phyloP scores from a whole-genome alignment of 2,888 invertebrate species.

The Synergus gifuensis region DNA sequence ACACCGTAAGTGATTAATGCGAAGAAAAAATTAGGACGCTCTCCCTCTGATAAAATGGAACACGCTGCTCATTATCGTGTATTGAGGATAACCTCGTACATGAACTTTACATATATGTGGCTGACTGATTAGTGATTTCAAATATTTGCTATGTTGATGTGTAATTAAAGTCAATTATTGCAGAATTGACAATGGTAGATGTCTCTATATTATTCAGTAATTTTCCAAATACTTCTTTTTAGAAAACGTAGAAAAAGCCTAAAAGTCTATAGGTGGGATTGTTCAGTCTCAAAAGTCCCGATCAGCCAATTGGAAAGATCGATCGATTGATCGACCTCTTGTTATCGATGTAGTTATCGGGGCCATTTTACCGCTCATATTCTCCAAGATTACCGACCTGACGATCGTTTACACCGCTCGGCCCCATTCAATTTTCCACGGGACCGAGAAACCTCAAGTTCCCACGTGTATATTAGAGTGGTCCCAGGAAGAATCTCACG shows the following conservation, averaged over 20 bases:
- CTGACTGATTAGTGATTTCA: background rate
- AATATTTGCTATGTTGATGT: background rate
- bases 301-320: background rate
- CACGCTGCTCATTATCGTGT: constrained; percentile 28
- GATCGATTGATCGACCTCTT: constrained; percentile 23
- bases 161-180: background rate
- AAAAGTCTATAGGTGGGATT: background rate
- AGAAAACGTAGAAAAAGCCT: background rate
- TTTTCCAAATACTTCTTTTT: background rate
- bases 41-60: constrained; percentile 40
- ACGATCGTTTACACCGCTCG: constrained; percentile 45
- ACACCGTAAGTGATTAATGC: constrained; percentile 29
- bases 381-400: constrained; percentile 44
- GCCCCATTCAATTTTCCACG: constrained; percentile 48
- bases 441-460: constrained; percentile 46
- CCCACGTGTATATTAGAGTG: constrained; percentile 45
- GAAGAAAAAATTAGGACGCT: constrained; percentile 38
- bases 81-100: constrained; percentile 25
- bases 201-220: background rate
- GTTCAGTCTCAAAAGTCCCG: background rate
- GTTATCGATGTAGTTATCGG: constrained; percentile 39
- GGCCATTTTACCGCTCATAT: constrained; percentile 42
- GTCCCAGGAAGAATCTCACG: constrained; percentile 33
- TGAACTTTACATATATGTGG: constrained; percentile 17
- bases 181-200: background rate